phyloP scores from a whole-genome alignment of 2,797 vertebrate genomes.

The Euphonia xanthogaster region DNA sequence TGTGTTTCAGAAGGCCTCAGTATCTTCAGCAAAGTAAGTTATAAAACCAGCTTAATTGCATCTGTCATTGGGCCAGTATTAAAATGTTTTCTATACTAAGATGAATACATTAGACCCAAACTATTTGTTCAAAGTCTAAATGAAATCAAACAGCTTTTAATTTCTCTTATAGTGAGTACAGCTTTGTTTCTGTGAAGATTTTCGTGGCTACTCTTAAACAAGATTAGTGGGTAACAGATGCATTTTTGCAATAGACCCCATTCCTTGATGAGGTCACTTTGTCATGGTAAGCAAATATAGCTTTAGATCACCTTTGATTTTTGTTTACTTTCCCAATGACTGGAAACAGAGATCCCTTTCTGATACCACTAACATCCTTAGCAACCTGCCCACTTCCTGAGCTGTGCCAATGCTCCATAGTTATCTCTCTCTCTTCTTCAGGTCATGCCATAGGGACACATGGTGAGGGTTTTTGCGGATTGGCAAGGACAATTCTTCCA shows the following conservation, averaged over 20 bases:
- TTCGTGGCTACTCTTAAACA: background rate
- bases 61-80: background rate
- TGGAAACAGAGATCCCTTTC: background rate
- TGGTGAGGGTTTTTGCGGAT: background rate
- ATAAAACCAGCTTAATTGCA: background rate
- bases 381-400: background rate
- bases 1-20: background rate
- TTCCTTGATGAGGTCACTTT: background rate
- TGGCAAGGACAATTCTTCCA: background rate
- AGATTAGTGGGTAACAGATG: background rate
- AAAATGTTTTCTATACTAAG: background rate
- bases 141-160: background rate
- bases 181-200: background rate
- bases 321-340: background rate
- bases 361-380: background rate
- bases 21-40: background rate
- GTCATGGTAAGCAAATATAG: background rate
- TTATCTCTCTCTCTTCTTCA: background rate
- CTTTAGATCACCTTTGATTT: background rate
- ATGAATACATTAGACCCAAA: background rate
- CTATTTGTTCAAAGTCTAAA: background rate
- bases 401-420: background rate
- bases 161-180: background rate
- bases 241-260: background rate
- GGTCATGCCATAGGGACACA: background rate